These are phyloP conservation scores for Ethmia dodecea DNA, from an alignment of 2,888 invertebrate genomes.

Conservation along the genomic window DNA sequence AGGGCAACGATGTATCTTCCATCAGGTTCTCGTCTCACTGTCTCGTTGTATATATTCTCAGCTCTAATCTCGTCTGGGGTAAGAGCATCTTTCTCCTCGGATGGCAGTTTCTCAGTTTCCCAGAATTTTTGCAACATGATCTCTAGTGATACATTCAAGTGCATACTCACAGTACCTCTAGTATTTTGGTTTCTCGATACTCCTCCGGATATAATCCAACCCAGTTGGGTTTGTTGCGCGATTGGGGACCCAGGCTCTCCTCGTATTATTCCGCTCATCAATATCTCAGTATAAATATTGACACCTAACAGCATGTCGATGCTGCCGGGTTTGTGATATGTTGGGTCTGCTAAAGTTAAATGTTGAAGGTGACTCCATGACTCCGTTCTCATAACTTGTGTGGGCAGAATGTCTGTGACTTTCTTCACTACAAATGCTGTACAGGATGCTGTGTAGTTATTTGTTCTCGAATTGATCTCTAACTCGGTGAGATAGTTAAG, in stretches of 20 bases:
- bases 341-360: not conserved
- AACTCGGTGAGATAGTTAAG: slow-evolving; percentile 17
- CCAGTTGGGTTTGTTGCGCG: slow-evolving; percentile 17
- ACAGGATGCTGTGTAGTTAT: not conserved
- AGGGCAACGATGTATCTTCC: slow-evolving; percentile 20
- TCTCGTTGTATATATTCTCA: slow-evolving; percentile 17
- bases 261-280: slow-evolving; percentile 16
- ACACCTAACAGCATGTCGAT: slow-evolving; percentile 19
- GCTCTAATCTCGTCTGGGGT: slow-evolving; percentile 16
- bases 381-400: not conserved
- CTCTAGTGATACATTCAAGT: slow-evolving; percentile 10
- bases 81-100: slow-evolving; percentile 11
- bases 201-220: slow-evolving; percentile 21
- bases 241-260: slow-evolving; percentile 13
- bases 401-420: not conserved
- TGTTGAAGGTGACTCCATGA: not conserved
- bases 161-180: slow-evolving; percentile 6
- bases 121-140: slow-evolving; percentile 20
- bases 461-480: slow-evolving; percentile 17
- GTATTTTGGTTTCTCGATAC: slow-evolving; percentile 12
- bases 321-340: slow-evolving; percentile 10
- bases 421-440: not conserved
- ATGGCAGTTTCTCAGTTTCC: slow-evolving; percentile 20
- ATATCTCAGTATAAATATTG: slow-evolving; percentile 18
- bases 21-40: slow-evolving; percentile 8